Percentiles rank a stretch among this genome's conserved stretches.
Evolutionary conservation across 1,140 invertebrate species (phyloP).

Genomic region (Danaus plexippus): DNA sequence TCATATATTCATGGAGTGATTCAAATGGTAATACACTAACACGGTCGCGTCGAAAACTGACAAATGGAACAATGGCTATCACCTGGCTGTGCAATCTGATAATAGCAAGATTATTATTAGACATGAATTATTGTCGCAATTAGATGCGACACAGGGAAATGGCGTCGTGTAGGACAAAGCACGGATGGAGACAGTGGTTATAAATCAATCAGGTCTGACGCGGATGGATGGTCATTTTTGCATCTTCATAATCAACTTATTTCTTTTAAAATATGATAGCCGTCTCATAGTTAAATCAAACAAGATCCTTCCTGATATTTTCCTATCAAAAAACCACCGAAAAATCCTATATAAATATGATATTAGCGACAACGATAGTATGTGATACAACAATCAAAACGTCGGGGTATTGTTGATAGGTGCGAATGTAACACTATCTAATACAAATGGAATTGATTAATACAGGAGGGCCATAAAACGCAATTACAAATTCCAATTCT

Average conservation of each 20-base stretch:
- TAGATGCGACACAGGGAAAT: slow-evolving; percentile 49
- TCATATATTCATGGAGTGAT: too few relatives aligned
- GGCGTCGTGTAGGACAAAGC: slow-evolving; percentile 30
- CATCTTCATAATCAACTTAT: too few relatives aligned
- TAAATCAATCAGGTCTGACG: slow-evolving; percentile 48
- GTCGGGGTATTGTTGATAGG: too few relatives aligned
- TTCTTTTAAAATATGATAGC: too few relatives aligned
- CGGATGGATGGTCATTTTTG: background rate
- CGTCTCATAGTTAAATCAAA: too few relatives aligned
- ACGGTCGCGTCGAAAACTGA: slow-evolving; percentile 2
- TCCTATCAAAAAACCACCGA: too few relatives aligned
- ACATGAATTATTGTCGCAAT: slow-evolving; percentile 62
- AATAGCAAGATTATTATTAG: slow-evolving; percentile 63
- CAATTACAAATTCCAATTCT: slow-evolving; percentile 50
- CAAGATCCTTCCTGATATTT: too few relatives aligned
- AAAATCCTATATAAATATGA: too few relatives aligned
- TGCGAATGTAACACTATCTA: too few relatives aligned
- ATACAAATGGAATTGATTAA: slow-evolving; percentile 16
- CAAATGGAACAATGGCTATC: slow-evolving; percentile 29
- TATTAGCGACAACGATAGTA: too few relatives aligned
- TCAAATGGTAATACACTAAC: too few relatives aligned
- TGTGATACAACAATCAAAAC: too few relatives aligned
- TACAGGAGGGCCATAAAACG: slow-evolving; percentile 17
- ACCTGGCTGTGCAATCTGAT: slow-evolving; percentile 36
- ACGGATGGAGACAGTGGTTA: slow-evolving; percentile 26